Conservation (phyloP, 1,140 invertebrate species). For the Megathymus violae region DNA sequence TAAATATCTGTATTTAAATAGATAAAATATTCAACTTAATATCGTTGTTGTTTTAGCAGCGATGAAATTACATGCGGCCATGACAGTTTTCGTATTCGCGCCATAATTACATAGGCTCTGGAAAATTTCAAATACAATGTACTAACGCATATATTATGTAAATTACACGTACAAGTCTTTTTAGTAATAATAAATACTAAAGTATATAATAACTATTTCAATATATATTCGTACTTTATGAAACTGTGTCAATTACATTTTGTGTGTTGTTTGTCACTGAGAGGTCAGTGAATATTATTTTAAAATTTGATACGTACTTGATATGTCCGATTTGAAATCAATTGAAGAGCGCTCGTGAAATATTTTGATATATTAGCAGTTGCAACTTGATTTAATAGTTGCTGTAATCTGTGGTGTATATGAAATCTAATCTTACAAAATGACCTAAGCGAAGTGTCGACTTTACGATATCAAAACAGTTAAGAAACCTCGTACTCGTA, state of each 20-base stretch:
- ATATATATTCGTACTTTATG: no score
- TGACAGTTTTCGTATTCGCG: no score
- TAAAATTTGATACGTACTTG: constrained; percentile 9
- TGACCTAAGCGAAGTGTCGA: neutral
- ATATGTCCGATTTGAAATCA: neutral
- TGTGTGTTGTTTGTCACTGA: neutral
- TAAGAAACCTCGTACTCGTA: neutral
- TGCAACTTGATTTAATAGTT: neutral
- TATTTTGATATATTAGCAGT: constrained; percentile 9
- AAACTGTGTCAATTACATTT: neutral
- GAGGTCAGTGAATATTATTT: neutral
- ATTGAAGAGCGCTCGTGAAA: constrained; percentile 3
- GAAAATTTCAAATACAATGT: no score
- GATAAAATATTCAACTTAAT: no score
- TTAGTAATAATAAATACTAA: neutral
- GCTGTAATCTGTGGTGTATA: neutral
- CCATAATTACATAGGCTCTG: no score
- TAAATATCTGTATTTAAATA: no score
- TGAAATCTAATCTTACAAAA: constrained; percentile 4
- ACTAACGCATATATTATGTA: no score
- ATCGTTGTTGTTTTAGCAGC: no score
- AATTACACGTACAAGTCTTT: neutral
- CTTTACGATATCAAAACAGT: neutral
- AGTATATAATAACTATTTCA: no score
- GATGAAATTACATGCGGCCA: no score